These are phyloP conservation scores for Bembecia ichneumoniformis DNA, from an alignment of 2,888 invertebrate genomes.

Conservation along the genomic window DNA sequence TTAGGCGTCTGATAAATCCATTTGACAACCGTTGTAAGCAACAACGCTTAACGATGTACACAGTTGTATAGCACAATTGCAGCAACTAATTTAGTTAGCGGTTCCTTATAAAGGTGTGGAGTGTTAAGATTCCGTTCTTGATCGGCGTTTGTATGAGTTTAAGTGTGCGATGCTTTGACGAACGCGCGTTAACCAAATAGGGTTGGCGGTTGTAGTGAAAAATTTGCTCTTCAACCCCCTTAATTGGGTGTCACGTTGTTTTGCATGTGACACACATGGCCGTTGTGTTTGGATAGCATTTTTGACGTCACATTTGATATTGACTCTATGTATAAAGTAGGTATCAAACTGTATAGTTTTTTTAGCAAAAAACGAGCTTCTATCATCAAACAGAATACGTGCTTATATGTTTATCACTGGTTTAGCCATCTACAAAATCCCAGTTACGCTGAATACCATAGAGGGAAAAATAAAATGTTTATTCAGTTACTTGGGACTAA, in stretches of 20 bases:
- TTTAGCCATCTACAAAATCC: no score
- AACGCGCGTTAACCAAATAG: constrained; percentile 60
- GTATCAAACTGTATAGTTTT: no score
- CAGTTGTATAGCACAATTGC: constrained; percentile 56
- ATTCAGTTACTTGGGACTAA: no score
- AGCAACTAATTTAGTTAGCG: constrained; percentile 64
- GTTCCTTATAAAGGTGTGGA: constrained; percentile 58
- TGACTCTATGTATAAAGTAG: no score
- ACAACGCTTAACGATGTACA: constrained; percentile 36
- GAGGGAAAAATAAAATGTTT: no score
- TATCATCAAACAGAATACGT: no score
- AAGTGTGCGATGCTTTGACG: constrained; percentile 50
- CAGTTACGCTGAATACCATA: no score
- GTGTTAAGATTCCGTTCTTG: constrained; percentile 64
- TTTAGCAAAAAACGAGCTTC: no score
- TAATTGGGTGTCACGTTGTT: constrained; percentile 64
- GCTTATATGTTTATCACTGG: no score
- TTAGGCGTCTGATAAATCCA: constrained; percentile 34
- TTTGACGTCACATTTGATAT: not conserved
- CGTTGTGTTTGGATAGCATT: constrained; percentile 1
- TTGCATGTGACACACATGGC: constrained; percentile 19
- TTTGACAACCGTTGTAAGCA: constrained; percentile 40
- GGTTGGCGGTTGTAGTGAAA: constrained; percentile 56
- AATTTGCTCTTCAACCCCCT: constrained; percentile 67
- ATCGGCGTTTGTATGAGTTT: constrained; percentile 70